Percentiles rank a stretch among this genome's conserved stretches.
Evolutionary conservation across 2,113 vertebrate species (phyloP).

Genomic region (Coracopsis vasa): DNA sequence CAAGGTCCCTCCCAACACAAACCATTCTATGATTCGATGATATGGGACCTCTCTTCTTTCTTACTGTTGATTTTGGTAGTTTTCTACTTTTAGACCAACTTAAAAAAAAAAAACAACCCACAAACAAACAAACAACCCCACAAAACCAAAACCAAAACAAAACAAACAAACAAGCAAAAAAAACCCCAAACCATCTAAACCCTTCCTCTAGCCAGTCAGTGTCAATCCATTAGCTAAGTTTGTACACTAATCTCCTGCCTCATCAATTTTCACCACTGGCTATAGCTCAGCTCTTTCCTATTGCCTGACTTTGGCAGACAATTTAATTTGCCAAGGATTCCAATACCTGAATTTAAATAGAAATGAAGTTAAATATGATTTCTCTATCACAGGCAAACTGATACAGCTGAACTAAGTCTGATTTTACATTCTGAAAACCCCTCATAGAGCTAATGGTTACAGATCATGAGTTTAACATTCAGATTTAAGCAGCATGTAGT

Average conservation of each 20-base stretch:
- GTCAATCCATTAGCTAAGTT: background rate
- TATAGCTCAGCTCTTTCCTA: background rate
- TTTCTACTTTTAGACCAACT: background rate
- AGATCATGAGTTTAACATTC: slow-evolving; percentile 25
- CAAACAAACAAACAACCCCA: background rate
- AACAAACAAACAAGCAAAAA: background rate
- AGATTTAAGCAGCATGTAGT: slow-evolving; percentile 22
- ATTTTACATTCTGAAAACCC: background rate
- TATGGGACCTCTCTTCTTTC: background rate
- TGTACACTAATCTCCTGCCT: background rate
- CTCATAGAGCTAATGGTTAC: background rate
- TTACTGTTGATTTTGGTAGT: background rate
- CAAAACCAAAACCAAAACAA: too few relatives aligned
- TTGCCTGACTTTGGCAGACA: background rate
- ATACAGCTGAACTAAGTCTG: background rate
- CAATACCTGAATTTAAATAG: background rate
- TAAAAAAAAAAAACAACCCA: too few relatives aligned
- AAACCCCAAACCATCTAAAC: background rate
- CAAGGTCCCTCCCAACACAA: background rate
- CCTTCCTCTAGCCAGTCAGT: background rate
- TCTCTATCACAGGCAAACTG: background rate
- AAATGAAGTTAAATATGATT: background rate
- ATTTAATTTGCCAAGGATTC: background rate
- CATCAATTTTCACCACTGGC: background rate
- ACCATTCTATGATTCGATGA: background rate